phyloP scores from a whole-genome alignment of 2,797 vertebrate genomes.

The Ptychobarbus kaznakovi region DNA sequence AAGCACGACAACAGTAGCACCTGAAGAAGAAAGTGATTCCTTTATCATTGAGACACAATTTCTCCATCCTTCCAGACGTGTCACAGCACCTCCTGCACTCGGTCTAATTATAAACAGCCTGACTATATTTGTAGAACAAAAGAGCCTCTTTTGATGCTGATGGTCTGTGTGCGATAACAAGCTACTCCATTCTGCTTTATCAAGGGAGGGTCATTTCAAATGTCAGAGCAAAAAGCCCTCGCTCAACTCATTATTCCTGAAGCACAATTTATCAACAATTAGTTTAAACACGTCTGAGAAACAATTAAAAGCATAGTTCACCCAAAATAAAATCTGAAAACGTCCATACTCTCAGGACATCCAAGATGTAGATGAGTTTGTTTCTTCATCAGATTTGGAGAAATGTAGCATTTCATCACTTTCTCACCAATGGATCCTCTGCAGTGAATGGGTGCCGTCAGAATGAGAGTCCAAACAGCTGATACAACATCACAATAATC shows the following conservation, averaged over 20 bases:
- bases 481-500: background rate
- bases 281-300: background rate
- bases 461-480: background rate
- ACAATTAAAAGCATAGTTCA: background rate
- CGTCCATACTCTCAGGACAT: background rate
- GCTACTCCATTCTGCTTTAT: constrained; percentile 19
- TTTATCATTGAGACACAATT: background rate
- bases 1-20: background rate
- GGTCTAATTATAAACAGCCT: constrained; percentile 46
- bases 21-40: background rate
- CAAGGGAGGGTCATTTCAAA: constrained; percentile 2
- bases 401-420: background rate
- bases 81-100: constrained; percentile 13
- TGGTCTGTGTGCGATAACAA: constrained; percentile 48
- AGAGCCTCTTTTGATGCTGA: constrained; percentile 31
- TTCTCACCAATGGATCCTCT: background rate
- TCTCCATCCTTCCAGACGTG: background rate
- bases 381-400: background rate
- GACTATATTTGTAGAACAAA: constrained; percentile 51
- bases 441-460: background rate
- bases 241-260: background rate
- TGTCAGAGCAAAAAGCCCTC: background rate
- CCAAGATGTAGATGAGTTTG: background rate
- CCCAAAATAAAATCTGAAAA: background rate
- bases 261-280: background rate